Conservation (phyloP, 2,797 vertebrate species). For the Helicolenus hilgendorfi region DNA sequence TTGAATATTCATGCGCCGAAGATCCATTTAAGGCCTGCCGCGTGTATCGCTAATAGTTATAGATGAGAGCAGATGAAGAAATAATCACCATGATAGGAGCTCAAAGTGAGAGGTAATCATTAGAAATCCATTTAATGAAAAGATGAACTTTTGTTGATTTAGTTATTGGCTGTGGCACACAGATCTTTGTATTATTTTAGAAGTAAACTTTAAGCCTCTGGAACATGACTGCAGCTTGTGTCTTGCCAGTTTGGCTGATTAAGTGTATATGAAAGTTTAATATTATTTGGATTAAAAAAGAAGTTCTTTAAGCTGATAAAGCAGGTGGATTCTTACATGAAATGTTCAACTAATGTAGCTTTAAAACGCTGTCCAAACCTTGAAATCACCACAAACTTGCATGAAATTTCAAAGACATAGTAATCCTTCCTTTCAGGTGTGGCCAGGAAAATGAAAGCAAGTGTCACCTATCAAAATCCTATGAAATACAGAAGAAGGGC, state of each 20-base stretch:
- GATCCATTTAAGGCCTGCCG: constrained; percentile 12
- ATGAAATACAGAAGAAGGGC: background rate
- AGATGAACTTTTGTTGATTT: background rate
- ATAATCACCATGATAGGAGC: background rate
- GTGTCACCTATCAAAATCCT: constrained; percentile 23
- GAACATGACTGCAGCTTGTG: background rate
- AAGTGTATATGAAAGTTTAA: background rate
- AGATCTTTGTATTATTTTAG: background rate
- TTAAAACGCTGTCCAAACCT: background rate
- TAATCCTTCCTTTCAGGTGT: background rate
- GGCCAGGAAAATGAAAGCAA: constrained; percentile 17
- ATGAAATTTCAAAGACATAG: background rate
- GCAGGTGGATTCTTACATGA: background rate
- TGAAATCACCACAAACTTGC: background rate
- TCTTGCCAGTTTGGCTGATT: background rate
- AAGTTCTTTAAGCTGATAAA: background rate
- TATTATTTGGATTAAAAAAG: background rate
- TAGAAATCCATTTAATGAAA: background rate
- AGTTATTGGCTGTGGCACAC: background rate
- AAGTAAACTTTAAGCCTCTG: background rate
- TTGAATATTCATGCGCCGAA: constrained; percentile 31
- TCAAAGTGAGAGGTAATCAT: background rate
- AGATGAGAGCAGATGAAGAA: constrained; percentile 2
- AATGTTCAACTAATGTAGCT: background rate
- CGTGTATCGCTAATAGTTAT: background rate